Evolutionary conservation across 92 coral and sea anemone species (phyloP).

Genomic region (Parazoanthus swiftii): DNA sequence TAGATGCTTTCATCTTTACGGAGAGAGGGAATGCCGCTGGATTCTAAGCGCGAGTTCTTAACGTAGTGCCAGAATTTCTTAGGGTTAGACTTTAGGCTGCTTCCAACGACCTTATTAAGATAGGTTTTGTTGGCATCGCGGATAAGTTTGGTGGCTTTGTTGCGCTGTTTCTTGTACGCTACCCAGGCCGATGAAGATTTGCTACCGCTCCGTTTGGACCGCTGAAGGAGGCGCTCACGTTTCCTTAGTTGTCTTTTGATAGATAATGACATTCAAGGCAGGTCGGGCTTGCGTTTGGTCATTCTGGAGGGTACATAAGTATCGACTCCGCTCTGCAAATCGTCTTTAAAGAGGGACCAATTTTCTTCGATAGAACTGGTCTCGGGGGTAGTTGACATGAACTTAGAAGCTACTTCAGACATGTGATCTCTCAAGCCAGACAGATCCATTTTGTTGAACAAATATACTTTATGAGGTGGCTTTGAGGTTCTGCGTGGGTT

Average conservation of each 20-base stretch:
- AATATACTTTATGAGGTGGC: too few species aligned
- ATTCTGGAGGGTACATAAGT: too few species aligned
- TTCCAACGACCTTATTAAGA: slow-evolving; percentile 45
- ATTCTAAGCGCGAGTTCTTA: slow-evolving; percentile 36
- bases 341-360: slow-evolving; percentile 24
- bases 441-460: too few species aligned
- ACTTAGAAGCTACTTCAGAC: too few species aligned
- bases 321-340: background rate
- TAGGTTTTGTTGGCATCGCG: slow-evolving; percentile 49
- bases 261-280: slow-evolving; percentile 43
- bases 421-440: too few species aligned
- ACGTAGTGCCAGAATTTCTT: slow-evolving; percentile 49
- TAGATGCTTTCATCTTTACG: background rate
- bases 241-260: slow-evolving; percentile 54
- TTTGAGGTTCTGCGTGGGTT: slow-evolving; percentile 23
- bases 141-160: slow-evolving; percentile 38
- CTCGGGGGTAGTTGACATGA: background rate
- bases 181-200: background rate
- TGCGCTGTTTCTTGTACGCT: slow-evolving; percentile 13
- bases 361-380: slow-evolving; percentile 15
- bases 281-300: slow-evolving; percentile 30
- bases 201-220: slow-evolving; percentile 13
- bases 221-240: slow-evolving; percentile 50
- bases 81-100: slow-evolving; percentile 40
- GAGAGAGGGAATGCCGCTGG: slow-evolving; percentile 51